Percentiles rank a stretch among this genome's conserved stretches.
phyloP scores from a whole-genome alignment of 2,888 invertebrate species.

The Euclidia mi region DNA sequence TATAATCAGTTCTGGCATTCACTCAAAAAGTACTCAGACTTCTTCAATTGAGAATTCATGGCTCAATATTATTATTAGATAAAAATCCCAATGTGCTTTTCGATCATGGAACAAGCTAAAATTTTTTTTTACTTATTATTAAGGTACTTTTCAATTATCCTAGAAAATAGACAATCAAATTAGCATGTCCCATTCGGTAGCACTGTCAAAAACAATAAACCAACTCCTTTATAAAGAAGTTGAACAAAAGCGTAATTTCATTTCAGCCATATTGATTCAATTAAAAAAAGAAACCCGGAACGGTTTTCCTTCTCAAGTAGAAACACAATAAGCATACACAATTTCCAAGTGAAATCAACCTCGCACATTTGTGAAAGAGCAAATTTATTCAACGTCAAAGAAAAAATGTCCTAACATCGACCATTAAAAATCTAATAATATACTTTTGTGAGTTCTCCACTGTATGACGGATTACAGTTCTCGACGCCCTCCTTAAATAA shows the following conservation, averaged over 20 bases:
- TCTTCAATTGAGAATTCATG: slow-evolving; percentile 11
- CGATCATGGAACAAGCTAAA: too few species aligned
- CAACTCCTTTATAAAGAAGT: slow-evolving; percentile 16
- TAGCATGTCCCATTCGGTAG: neutral
- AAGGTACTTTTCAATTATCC: too few species aligned
- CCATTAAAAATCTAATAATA: slow-evolving; percentile 65
- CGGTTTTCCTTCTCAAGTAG: slow-evolving; percentile 23
- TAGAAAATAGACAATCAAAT: too few species aligned
- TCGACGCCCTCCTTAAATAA: slow-evolving; percentile 70
- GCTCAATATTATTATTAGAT: too few species aligned
- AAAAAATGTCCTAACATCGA: slow-evolving; percentile 45
- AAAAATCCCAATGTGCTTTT: too few species aligned
- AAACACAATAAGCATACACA: slow-evolving; percentile 47
- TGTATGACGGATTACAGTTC: slow-evolving; percentile 75
- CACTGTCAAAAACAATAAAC: slow-evolving; percentile 15
- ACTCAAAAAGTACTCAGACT: neutral
- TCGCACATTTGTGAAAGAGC: slow-evolving; percentile 37
- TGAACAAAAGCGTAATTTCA: slow-evolving; percentile 32
- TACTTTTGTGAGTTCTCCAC: slow-evolving; percentile 60
- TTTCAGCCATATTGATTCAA: slow-evolving; percentile 34
- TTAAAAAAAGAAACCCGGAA: slow-evolving; percentile 28
- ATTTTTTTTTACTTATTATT: too few species aligned
- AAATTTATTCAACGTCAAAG: slow-evolving; percentile 25
- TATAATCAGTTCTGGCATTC: slow-evolving; percentile 10
- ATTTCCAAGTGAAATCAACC: slow-evolving; percentile 45